These are phyloP conservation scores for Opisthocomus hoazin DNA, from an alignment of 2,113 vertebrate species.

Conservation along the genomic window DNA sequence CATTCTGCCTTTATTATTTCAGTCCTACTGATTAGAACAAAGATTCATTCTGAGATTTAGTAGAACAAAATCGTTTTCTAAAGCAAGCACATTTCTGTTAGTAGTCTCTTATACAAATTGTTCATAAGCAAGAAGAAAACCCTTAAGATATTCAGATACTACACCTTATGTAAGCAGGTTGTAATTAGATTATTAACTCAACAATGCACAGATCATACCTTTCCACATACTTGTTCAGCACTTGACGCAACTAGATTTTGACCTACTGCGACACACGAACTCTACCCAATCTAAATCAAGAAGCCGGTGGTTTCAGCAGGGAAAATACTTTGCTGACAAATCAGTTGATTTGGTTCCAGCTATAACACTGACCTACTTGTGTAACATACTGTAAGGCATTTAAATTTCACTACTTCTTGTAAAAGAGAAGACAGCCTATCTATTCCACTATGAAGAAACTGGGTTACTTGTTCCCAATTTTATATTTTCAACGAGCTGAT, in stretches of 20 bases:
- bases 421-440: background rate
- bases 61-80: background rate
- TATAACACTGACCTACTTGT: constrained; percentile 23
- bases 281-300: background rate
- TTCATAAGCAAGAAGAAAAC: background rate
- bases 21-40: background rate
- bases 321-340: background rate
- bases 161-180: background rate
- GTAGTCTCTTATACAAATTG: background rate
- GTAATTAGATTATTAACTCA: background rate
- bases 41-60: background rate
- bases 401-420: background rate
- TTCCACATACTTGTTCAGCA: background rate
- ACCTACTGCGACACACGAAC: background rate
- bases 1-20: background rate
- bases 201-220: background rate
- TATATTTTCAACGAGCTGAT: background rate
- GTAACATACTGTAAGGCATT: background rate
- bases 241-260: background rate
- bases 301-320: background rate
- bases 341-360: background rate
- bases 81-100: background rate
- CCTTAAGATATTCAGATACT: background rate
- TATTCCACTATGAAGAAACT: background rate
- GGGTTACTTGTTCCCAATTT: background rate